phyloP scores from a whole-genome alignment of 2,888 invertebrate species.

The Acleris sparsana region DNA sequence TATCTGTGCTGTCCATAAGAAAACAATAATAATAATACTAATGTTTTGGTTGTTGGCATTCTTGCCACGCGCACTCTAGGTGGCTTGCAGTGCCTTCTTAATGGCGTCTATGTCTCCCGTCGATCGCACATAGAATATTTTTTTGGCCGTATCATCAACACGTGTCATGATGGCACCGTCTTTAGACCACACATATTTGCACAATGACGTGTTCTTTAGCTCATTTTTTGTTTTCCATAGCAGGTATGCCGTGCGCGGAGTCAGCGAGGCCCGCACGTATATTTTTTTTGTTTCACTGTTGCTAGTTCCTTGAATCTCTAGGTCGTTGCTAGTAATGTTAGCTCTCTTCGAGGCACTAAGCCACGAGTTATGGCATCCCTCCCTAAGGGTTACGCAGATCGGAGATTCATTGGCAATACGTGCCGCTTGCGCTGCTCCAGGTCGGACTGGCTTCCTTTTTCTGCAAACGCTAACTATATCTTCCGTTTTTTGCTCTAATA shows the following conservation, averaged over 20 bases:
- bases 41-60: neutral
- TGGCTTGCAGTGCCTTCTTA: neutral
- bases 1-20: neutral
- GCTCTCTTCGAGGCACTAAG: neutral
- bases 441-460: neutral
- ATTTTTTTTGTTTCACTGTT: neutral
- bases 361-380: neutral
- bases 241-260: neutral
- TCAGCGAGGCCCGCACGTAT: neutral
- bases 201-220: neutral
- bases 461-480: neutral
- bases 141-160: neutral
- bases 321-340: neutral
- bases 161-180: neutral
- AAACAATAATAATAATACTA: no score
- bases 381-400: neutral
- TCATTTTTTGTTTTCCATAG: neutral
- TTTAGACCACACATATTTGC: neutral
- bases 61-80: neutral
- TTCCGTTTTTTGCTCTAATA: neutral
- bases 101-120: neutral
- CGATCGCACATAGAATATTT: neutral
- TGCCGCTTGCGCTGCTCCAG: neutral
- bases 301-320: neutral
- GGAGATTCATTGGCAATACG: neutral